phyloP scores from a whole-genome alignment of 2,113 vertebrate genomes.

The Myotis brandtii region DNA sequence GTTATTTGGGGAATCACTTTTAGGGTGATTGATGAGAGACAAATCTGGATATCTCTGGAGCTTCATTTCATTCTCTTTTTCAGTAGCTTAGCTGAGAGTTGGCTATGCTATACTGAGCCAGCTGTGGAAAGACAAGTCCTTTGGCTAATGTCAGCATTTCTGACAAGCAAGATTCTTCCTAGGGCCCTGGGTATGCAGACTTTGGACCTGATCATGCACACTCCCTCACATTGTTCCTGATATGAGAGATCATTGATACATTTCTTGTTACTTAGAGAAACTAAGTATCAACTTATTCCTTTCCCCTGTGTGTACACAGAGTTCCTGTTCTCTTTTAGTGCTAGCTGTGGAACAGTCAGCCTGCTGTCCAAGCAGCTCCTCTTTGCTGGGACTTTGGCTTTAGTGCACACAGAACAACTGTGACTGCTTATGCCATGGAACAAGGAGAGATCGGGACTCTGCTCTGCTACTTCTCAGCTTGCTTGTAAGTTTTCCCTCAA shows the following conservation, averaged over 20 bases:
- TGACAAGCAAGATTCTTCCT: background rate
- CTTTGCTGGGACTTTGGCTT: background rate
- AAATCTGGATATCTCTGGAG: background rate
- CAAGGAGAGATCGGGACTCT: background rate
- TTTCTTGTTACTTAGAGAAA: slow-evolving; percentile 65
- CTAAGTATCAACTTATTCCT: background rate
- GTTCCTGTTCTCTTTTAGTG: background rate
- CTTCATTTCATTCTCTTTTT: slow-evolving; percentile 20
- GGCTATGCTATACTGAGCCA: background rate
- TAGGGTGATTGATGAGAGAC: background rate
- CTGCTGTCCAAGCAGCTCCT: background rate
- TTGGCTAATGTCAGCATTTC: slow-evolving; percentile 8
- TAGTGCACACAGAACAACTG: background rate
- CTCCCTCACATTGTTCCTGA: background rate
- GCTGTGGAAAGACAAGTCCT: background rate
- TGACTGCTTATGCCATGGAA: background rate
- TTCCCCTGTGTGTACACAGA: background rate
- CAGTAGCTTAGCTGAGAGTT: background rate
- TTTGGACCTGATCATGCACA: background rate
- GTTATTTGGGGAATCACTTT: background rate
- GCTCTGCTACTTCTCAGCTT: slow-evolving; percentile 6
- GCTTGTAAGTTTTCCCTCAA: slow-evolving; percentile 40
- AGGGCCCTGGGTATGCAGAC: background rate
- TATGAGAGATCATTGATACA: background rate
- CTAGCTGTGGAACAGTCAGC: background rate